Base-by-base conservation (phyloP, 2,888 invertebrate species). In the Cistogaster globosa region DNA sequence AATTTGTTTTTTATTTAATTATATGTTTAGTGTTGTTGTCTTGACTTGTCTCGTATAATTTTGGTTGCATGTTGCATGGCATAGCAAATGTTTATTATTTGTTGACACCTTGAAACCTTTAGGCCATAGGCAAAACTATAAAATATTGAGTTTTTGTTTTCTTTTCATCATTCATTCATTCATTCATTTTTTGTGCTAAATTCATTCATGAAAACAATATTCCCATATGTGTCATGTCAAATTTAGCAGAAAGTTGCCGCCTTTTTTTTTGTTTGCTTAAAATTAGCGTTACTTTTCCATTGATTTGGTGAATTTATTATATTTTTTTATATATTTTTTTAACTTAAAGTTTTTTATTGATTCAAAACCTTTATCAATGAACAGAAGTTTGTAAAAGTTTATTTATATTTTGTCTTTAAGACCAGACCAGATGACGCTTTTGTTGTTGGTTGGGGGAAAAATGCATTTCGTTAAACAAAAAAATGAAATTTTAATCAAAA, bases 291-390 rank as follows among this genome's bases (percentile, higher is more conserved):
- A 85, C 87, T 71, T 88, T 88, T 76, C 75, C 82, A 69, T 76
- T 80, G 84, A 79, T 51, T 72, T 80, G 60, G 18, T 63, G 63
- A 38, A 55, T 45, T 79, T 71, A 18, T 79, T 78, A 55, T 62
- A 55, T 45, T 36, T 42, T 42, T 12, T 2, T 12, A 42, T 76
- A n/a, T 7, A 2, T 63, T 57, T 32, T 8, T 8, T 68, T n/a
- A n/a, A n/a, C n/a, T n/a, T n/a, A n/a, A 67, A 68, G 26, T 78
- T 60, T 69, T 68, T 74, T 83, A 60, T 76, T 36, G 60, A 74
- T 79, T 76, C 82, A 78, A 88, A 89, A 88, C 89, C 90, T 89
- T 89, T 89, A 86, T 87, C 89, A 90, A 79, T 81, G 67, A 69
- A 74, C 69, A 74, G 36, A 55, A 45, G 36, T 69, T 68, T 62